A percentile compares a stretch with the other conserved stretches of the same genome.
Evolutionary conservation across 1,140 invertebrate species (phyloP).

Genomic region (Drosophila ironensis): DNA sequence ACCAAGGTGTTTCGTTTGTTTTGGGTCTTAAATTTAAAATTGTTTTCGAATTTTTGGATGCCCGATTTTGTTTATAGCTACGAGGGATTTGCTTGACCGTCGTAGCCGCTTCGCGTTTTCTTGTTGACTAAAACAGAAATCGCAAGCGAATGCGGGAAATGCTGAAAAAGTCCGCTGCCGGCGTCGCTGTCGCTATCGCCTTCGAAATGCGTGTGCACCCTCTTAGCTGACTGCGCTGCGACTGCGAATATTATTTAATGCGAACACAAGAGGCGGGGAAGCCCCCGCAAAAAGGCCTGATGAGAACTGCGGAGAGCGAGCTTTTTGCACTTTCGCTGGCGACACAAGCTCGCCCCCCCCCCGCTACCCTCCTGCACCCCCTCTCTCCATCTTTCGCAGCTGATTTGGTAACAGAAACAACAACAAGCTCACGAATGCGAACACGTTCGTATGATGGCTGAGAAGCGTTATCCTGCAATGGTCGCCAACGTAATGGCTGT

Average conservation of each 20-base stretch:
- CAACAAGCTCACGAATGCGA: too few relatives aligned
- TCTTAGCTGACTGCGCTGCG: slow-evolving; percentile 5
- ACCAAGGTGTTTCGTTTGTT: background rate
- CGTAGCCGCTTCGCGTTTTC: slow-evolving; percentile 54
- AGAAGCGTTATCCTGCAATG: too few relatives aligned
- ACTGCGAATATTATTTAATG: slow-evolving; percentile 71
- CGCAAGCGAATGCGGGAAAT: slow-evolving; percentile 54
- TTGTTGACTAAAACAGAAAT: slow-evolving; percentile 68
- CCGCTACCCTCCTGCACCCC: slow-evolving; percentile 20
- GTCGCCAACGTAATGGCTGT: too few relatives aligned
- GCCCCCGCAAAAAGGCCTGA: background rate
- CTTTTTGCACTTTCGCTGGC: slow-evolving; percentile 43
- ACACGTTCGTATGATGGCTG: too few relatives aligned
- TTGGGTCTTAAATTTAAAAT: background rate
- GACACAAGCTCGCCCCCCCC: slow-evolving; percentile 21
- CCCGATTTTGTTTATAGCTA: too few relatives aligned
- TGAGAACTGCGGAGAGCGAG: slow-evolving; percentile 6
- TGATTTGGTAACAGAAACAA: too few relatives aligned
- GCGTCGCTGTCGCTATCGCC: slow-evolving; percentile 9
- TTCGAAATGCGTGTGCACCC: background rate
- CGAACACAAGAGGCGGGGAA: slow-evolving; percentile 32
- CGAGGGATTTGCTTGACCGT: slow-evolving; percentile 25
- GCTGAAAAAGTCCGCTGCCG: slow-evolving; percentile 10
- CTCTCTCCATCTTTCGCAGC: background rate
- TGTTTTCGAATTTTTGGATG: background rate